Base-by-base conservation (phyloP, 2,888 invertebrate species). In the Tenthredo mesomela region DNA sequence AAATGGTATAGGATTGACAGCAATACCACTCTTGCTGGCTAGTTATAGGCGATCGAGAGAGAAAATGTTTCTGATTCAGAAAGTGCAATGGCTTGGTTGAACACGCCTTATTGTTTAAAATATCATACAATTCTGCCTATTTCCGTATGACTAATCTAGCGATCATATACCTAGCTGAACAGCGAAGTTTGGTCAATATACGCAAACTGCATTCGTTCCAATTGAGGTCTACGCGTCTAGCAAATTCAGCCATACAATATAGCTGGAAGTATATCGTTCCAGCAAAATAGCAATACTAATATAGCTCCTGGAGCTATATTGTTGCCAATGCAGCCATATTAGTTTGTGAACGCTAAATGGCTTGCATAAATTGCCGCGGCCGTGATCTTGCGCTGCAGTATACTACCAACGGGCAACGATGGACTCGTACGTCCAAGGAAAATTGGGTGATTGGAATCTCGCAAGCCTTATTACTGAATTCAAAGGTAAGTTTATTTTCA, bases 111-210 rank as follows among this genome's bases (percentile, higher is more conserved):
- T n/a, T n/a, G n/a, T n/a, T n/a, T n/a, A n/a, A n/a, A n/a, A n/a
- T n/a, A n/a, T n/a, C n/a, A n/a, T n/a, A n/a, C n/a, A n/a, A n/a
- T n/a, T n/a, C n/a, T n/a, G n/a, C n/a, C n/a, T n/a, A n/a, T n/a
- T n/a, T n/a, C n/a, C n/a, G n/a, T 61, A 61, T 21, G 2, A 25
- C 25, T 61, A 61, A 25, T 61, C 61, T 61, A 3, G 25, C 61
- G 12, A 61, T 61, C 61, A 61, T 61, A 61, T 61, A 61, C 9
- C 25, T 61, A 25, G 61, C 25, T 61, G 18, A 61, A 25, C 25
- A 61, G 61, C n/a, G 12, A n/a, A 61, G 61, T 61, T 61, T 61
- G 21, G n/a, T 61, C 61, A n/a, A 61, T 61, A 25, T 61, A 61
- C n/a, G 61, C 61, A 12, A 0, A 61, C 61, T 25, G 61, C 61